Evolutionary conservation across 2,888 invertebrate species (phyloP), one percentile per base, ranked within the genome.

Genomic region (Calliopum simillimum): DNA sequence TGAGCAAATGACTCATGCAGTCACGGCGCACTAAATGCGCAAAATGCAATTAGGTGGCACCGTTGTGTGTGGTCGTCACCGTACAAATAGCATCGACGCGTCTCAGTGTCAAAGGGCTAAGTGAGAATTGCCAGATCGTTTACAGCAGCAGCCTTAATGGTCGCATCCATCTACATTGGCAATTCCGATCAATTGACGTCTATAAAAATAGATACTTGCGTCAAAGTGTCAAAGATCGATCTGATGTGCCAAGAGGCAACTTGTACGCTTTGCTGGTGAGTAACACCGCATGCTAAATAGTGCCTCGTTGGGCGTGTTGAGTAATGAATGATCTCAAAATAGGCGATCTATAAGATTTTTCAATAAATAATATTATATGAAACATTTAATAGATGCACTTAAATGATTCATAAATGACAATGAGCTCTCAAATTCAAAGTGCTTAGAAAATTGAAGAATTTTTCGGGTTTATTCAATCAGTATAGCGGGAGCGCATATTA

Each of bases 91-190:
- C 19, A 58, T 16, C 43, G 43, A 6, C 56, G 33, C 8, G 23
- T n/a, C n/a, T 55, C 59, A 19, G 19, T 59, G 59, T 59, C 59
- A 59, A 59, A 59, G 59, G 59, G 59, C 59, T 43, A 19, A 33
- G 33, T 33, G 33, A 33, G 33, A 59, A 53, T 53, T 21, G 53
- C 53, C 21, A 21, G 53, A 53, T 53, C 53, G 21, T 53, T 53
- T 53, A 14, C 23, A 13, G 53, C 53, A 13, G 53, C 53, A 53
- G 19, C 19, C 19, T 53, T 53, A 23, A 53, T 53, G 14, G 53
- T 13, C 23, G 53, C 53, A 53, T 53, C 53, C 33, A 33, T 33
- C 33, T 8, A 33, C 33, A 8, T 33, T 8, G 5, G 33, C 33
- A 33, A 33, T 33, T 33, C 33, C 33, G 8, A 33, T 33, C 33